Evolutionary conservation across 2,797 vertebrate species (phyloP).

Genomic region (Triplophysa bombifrons): DNA sequence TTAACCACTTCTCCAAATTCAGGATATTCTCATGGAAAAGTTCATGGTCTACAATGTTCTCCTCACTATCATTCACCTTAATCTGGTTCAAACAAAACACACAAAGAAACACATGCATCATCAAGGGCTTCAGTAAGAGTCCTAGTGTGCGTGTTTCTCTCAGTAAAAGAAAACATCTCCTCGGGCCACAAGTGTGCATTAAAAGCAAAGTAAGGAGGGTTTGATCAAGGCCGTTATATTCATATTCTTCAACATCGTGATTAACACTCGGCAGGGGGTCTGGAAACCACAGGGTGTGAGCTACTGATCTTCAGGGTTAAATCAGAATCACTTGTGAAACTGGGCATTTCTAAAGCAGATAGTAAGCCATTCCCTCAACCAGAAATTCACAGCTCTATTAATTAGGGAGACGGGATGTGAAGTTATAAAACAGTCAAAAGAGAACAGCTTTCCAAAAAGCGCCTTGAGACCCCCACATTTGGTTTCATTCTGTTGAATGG

Average conservation of each 20-base stretch:
- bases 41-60: slow-evolving; percentile 75
- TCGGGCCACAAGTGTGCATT: slow-evolving; percentile 44
- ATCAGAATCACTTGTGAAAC: slow-evolving; percentile 41
- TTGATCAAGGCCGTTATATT: slow-evolving; percentile 50
- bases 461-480: background rate
- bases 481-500: background rate
- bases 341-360: slow-evolving; percentile 40
- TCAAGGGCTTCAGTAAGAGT: slow-evolving; percentile 1
- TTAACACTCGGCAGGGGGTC: slow-evolving; percentile 52
- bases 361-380: slow-evolving; percentile 17
- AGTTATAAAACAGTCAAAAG: background rate
- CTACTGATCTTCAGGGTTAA: slow-evolving; percentile 43
- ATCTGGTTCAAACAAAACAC: slow-evolving; percentile 56
- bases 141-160: slow-evolving; percentile 7
- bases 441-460: background rate
- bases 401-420: slow-evolving; percentile 1
- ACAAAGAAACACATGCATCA: slow-evolving; percentile 5
- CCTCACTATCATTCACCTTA: slow-evolving; percentile 69
- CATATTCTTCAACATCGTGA: slow-evolving; percentile 44
- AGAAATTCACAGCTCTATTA: slow-evolving; percentile 22
- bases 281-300: slow-evolving; percentile 36
- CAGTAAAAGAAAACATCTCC: slow-evolving; percentile 22
- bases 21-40: slow-evolving; percentile 78
- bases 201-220: slow-evolving; percentile 38
- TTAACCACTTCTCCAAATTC: slow-evolving; percentile 84